Evolutionary conservation across 2,797 vertebrate genomes (phyloP).

Genomic region (Coregonus sp.): DNA sequence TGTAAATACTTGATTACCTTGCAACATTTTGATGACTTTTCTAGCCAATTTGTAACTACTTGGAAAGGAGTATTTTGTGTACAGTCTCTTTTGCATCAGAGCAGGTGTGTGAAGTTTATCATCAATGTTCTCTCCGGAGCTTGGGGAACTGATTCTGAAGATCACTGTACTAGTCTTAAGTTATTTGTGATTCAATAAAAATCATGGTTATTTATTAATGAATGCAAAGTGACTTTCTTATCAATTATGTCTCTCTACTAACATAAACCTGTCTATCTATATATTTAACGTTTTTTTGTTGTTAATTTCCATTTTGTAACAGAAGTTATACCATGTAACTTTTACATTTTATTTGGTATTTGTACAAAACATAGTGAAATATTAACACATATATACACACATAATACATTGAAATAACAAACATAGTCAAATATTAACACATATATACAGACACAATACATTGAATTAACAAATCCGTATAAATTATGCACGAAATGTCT

Average conservation of each 20-base stretch:
- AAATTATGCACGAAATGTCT: slow-evolving; percentile 94
- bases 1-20: slow-evolving; percentile 93
- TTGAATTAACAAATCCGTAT: slow-evolving; percentile 86
- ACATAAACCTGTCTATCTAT: background rate
- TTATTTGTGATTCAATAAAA: slow-evolving; percentile 99
- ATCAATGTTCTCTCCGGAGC: slow-evolving; percentile 79
- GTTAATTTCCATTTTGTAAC: background rate
- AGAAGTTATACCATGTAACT: background rate
- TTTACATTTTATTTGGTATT: slow-evolving; percentile 49
- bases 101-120: slow-evolving; percentile 80
- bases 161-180: slow-evolving; percentile 98
- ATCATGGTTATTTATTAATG: slow-evolving; percentile 94
- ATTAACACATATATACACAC: slow-evolving; percentile 82
- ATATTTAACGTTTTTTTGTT: background rate
- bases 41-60: slow-evolving; percentile 95
- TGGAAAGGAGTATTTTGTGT: slow-evolving; percentile 96
- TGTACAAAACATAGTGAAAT: slow-evolving; percentile 57
- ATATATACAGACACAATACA: slow-evolving; percentile 89
- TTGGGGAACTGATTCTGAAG: slow-evolving; percentile 84
- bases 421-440: slow-evolving; percentile 71
- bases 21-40: slow-evolving; percentile 95
- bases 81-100: slow-evolving; percentile 83
- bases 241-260: background rate
- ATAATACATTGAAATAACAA: slow-evolving; percentile 87
- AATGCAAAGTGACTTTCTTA: slow-evolving; percentile 43